Percentiles rank a stretch among this genome's conserved stretches.
Conservation (phyloP, 2,113 vertebrate genomes). For the Eonycteris spelaea region DNA sequence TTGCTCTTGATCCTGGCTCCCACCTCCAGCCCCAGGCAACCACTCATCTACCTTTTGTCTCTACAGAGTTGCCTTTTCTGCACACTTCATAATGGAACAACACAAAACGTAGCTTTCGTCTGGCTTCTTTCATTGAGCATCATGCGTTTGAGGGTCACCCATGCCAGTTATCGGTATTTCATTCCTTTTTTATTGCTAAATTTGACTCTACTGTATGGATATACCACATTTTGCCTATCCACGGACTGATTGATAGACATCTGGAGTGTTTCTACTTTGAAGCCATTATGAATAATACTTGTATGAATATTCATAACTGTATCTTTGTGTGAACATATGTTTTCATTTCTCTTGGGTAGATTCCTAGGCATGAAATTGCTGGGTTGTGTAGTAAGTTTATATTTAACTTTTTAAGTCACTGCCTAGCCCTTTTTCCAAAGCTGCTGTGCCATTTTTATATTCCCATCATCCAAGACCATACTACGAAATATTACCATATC, state of each 20-base stretch:
- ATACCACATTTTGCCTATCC: background rate
- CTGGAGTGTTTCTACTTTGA: background rate
- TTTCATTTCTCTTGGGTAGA: constrained; percentile 48
- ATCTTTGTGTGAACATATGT: constrained; percentile 45
- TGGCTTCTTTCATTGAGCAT: background rate
- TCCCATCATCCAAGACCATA: background rate
- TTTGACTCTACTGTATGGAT: constrained; percentile 17
- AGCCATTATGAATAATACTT: constrained; percentile 6
- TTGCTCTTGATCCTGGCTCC: background rate
- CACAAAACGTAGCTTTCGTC: background rate
- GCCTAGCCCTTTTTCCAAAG: constrained; percentile 41
- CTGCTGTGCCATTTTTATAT: background rate
- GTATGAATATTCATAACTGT: constrained; percentile 44
- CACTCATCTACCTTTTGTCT: background rate
- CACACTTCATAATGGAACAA: background rate
- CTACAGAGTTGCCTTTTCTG: background rate
- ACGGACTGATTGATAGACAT: background rate
- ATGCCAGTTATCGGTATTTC: background rate
- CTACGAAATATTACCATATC: background rate
- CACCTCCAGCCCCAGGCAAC: background rate
- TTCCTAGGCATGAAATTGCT: constrained; percentile 46
- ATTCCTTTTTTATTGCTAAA: constrained; percentile 35
- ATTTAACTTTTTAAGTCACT: constrained; percentile 56
- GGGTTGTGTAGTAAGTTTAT: constrained; percentile 24
- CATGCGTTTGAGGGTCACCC: background rate